Percentiles rank a stretch among this genome's conserved stretches.
Evolutionary conservation across 1,140 invertebrate genomes (phyloP).

Genomic region (Chrysomallon squamiferum): DNA sequence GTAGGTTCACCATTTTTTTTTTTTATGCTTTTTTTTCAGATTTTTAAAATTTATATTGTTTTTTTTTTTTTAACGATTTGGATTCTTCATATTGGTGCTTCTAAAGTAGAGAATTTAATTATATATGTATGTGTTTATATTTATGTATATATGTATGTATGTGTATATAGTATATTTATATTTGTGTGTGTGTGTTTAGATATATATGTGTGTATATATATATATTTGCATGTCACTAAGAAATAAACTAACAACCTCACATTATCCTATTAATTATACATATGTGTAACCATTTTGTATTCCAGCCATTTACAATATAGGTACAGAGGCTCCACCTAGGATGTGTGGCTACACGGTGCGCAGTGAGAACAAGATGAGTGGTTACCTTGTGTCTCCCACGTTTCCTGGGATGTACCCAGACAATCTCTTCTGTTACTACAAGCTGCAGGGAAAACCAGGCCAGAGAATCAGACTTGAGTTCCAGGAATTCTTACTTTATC

Average conservation of each 20-base stretch:
- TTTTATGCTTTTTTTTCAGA: too few species aligned
- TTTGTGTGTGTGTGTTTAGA: too few species aligned
- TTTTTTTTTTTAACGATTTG: not conserved
- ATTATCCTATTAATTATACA: too few species aligned
- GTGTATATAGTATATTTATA: too few species aligned
- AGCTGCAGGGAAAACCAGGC: slow-evolving; percentile 87
- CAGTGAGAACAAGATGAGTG: slow-evolving; percentile 68
- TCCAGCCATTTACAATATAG: slow-evolving; percentile 81
- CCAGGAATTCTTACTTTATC: slow-evolving; percentile 98
- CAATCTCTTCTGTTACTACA: slow-evolving; percentile 89
- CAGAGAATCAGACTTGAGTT: slow-evolving; percentile 96
- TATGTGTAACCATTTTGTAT: too few species aligned
- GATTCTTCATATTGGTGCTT: not conserved
- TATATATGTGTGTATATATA: too few species aligned
- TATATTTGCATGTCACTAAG: too few species aligned
- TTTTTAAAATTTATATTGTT: not conserved
- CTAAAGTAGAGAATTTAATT: too few species aligned
- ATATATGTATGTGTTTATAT: too few species aligned
- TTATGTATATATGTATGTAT: too few species aligned
- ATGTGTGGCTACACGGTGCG: slow-evolving; percentile 63
- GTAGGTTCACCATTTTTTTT: slow-evolving; percentile 69
- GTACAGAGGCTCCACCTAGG: slow-evolving; percentile 72
- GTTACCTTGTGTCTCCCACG: slow-evolving; percentile 92
- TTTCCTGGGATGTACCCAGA: slow-evolving; percentile 99
- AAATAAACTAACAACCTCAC: too few species aligned